These are phyloP conservation scores for Mythimna albipuncta DNA, from an alignment of 2,888 invertebrate species.

Conservation along the genomic window DNA sequence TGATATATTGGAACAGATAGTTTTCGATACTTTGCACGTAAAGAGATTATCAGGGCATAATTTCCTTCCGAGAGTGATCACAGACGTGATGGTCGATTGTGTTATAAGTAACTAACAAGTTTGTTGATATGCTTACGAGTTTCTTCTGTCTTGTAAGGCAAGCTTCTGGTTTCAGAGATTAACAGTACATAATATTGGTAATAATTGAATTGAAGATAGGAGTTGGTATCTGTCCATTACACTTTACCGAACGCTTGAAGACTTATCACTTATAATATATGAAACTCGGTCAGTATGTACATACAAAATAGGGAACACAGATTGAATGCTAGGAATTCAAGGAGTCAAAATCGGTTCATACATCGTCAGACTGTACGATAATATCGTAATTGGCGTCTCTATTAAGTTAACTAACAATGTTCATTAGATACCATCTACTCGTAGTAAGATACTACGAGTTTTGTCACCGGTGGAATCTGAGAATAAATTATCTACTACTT, in stretches of 20 bases:
- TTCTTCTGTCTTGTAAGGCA: constrained; percentile 17
- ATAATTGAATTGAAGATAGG: constrained; percentile 33
- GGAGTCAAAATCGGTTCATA: too few relatives aligned
- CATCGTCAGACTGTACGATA: too few relatives aligned
- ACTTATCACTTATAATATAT: background rate
- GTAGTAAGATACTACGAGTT: too few relatives aligned
- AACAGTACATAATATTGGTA: constrained; percentile 50
- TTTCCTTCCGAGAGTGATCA: constrained; percentile 30
- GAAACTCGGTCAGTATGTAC: too few relatives aligned
- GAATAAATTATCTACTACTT: too few relatives aligned
- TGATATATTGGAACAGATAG: constrained; percentile 30
- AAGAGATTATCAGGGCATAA: constrained; percentile 32
- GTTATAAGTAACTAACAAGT: constrained; percentile 27
- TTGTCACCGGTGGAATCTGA: too few relatives aligned
- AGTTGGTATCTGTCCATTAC: constrained; percentile 40
- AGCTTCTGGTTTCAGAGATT: constrained; percentile 38
- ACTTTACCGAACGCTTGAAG: constrained; percentile 18
- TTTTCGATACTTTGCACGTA: constrained; percentile 25
- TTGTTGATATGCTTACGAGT: constrained; percentile 1
- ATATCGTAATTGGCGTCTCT: too few relatives aligned
- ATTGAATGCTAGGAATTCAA: too few relatives aligned
- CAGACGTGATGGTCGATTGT: constrained; percentile 7
- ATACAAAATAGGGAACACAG: too few relatives aligned
- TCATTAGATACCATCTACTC: too few relatives aligned
- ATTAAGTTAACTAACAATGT: too few relatives aligned